phyloP scores from a whole-genome alignment of 2,797 vertebrate species.

The Acanthornis magna region DNA sequence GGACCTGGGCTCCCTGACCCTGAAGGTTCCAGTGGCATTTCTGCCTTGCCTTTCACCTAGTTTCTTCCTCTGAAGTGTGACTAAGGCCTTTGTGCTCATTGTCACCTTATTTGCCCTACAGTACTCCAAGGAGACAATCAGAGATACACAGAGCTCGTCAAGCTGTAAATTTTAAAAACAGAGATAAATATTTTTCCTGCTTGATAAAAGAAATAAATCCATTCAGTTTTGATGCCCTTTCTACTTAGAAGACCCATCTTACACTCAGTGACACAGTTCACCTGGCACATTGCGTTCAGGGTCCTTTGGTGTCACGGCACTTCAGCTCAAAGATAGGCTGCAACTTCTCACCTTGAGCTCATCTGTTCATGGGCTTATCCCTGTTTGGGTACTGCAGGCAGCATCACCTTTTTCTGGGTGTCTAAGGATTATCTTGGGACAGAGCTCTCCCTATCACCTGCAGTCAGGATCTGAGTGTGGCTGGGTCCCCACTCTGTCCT shows the following conservation, averaged over 20 bases:
- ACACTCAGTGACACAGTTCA: not conserved
- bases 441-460: not conserved
- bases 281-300: rapidly evolving
- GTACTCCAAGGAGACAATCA: not conserved
- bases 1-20: not conserved
- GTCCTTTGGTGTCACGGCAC: not conserved
- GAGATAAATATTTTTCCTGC: slow-evolving; percentile 7
- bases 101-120: not conserved
- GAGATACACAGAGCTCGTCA: not conserved
- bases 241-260: not conserved
- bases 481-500: not conserved
- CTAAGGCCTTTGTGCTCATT: not conserved
- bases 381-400: not conserved
- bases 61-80: not conserved
- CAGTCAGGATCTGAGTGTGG: rapidly evolving
- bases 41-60: not conserved
- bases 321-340: not conserved
- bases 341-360: not conserved
- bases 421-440: not conserved
- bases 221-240: not conserved
- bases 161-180: not conserved
- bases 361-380: not conserved
- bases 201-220: slow-evolving; percentile 14
- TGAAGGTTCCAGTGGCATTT: not conserved
- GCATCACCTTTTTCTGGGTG: not conserved